Percentiles rank a stretch among this genome's conserved stretches.
Conservation (phyloP, 2,797 vertebrate genomes). For the Tapera naevia region DNA sequence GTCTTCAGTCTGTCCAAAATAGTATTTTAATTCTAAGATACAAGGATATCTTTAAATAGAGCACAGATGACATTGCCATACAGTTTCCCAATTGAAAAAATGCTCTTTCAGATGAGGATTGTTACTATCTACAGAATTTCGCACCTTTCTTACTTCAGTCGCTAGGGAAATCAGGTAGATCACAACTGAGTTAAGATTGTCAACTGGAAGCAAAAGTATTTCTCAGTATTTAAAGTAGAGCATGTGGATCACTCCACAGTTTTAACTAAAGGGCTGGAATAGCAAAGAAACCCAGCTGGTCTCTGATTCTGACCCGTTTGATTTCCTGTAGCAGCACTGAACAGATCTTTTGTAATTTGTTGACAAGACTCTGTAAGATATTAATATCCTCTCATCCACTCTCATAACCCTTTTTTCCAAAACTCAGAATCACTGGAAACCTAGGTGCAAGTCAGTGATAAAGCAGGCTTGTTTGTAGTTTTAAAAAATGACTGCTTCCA, state of each 20-base stretch:
- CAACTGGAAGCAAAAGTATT: conserved; percentile 10
- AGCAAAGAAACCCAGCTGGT: not conserved
- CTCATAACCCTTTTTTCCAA: not conserved
- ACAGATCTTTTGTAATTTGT: conserved; percentile 9
- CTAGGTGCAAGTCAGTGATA: not conserved
- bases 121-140: not conserved
- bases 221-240: conserved; percentile 4
- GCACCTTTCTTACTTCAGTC: not conserved
- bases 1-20: conserved; percentile 1
- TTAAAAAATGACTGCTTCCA: not conserved
- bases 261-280: conserved; percentile 4
- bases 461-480: conserved; percentile 32
- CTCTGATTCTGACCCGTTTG: not conserved
- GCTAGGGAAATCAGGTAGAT: conserved; percentile 4
- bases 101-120: not conserved
- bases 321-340: not conserved
- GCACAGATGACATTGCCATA: conserved; percentile 2
- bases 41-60: conserved; percentile 43
- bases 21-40: conserved; percentile 48
- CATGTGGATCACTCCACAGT: not conserved
- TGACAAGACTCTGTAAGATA: conserved; percentile 25
- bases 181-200: not conserved
- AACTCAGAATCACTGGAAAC: not conserved
- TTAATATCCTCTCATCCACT: not conserved
- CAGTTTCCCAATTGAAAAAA: conserved; percentile 34